Percentiles rank a stretch among this genome's conserved stretches.
phyloP scores from a whole-genome alignment of 2,113 vertebrate species.

The Syngnathoides biaculeatus region DNA sequence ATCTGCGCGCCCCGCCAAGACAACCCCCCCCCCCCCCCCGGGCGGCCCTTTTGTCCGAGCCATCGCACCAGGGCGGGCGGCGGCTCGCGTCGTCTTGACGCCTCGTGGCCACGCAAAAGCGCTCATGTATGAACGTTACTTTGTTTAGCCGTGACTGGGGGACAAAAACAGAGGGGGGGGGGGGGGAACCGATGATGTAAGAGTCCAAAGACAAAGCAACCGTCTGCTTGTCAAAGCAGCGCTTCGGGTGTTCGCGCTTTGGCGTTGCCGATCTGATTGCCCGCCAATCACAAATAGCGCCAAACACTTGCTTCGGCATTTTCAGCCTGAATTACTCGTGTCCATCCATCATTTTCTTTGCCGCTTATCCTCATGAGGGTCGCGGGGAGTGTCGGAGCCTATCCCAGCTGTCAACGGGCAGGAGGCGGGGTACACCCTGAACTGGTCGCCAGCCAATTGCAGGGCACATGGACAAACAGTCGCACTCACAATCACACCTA shows the following conservation, averaged over 20 bases:
- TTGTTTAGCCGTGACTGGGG: slow-evolving; percentile 65
- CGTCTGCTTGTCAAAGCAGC: neutral
- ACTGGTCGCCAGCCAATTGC: too few relatives aligned
- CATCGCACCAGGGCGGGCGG: slow-evolving; percentile 57
- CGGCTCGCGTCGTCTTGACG: slow-evolving; percentile 52
- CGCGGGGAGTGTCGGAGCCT: too few relatives aligned
- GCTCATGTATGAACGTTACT: slow-evolving; percentile 73
- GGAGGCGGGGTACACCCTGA: too few relatives aligned
- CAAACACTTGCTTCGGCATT: neutral
- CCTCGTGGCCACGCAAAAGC: slow-evolving; percentile 65
- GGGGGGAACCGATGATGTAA: slow-evolving; percentile 49
- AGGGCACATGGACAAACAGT: too few relatives aligned
- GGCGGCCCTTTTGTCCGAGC: slow-evolving; percentile 2
- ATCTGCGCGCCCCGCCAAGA: slow-evolving; percentile 56
- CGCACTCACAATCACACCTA: too few relatives aligned
- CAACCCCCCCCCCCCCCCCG: slow-evolving; percentile 49
- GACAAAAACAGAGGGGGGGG: slow-evolving; percentile 45
- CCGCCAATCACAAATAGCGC: neutral
- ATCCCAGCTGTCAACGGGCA: too few relatives aligned
- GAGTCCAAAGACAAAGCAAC: slow-evolving; percentile 11
- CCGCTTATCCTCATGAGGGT: too few relatives aligned
- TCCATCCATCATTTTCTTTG: too few relatives aligned
- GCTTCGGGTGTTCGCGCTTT: neutral
- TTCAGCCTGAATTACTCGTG: neutral
- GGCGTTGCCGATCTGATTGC: neutral